A percentile compares a stretch with the other conserved stretches of the same genome.
These are phyloP conservation scores for Acleris laterana DNA, from an alignment of 2,888 invertebrate species.

Conservation along the genomic window DNA sequence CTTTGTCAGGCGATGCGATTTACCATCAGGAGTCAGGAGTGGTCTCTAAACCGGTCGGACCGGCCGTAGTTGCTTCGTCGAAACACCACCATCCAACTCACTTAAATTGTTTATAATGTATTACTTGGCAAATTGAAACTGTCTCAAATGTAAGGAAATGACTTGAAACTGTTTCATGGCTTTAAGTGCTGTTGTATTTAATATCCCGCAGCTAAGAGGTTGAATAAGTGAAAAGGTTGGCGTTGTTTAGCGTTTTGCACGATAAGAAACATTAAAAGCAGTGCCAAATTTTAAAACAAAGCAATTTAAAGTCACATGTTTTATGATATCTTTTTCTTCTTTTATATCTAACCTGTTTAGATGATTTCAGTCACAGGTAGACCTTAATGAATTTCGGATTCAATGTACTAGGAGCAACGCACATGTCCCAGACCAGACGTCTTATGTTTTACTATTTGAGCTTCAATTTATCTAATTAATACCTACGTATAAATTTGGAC, in stretches of 20 bases:
- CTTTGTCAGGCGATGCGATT: constrained; percentile 78
- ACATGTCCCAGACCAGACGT: too few species aligned
- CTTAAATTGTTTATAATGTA: constrained; percentile 68
- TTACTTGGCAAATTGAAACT: constrained; percentile 68
- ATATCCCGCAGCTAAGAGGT: constrained; percentile 21
- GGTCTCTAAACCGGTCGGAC: constrained; percentile 77
- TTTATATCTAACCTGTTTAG: too few species aligned
- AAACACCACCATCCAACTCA: constrained; percentile 63
- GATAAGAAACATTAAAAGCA: neutral
- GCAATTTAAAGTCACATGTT: too few species aligned
- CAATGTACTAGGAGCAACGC: too few species aligned
- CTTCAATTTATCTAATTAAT: too few species aligned
- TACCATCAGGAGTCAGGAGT: constrained; percentile 78
- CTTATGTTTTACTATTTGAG: too few species aligned
- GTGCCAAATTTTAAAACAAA: too few species aligned
- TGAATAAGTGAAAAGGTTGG: constrained; percentile 12
- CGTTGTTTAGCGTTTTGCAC: neutral
- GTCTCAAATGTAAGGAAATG: constrained; percentile 41
- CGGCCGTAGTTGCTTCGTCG: constrained; percentile 64
- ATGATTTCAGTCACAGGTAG: too few species aligned
- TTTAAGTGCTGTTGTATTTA: constrained; percentile 35
- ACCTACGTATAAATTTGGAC: too few species aligned
- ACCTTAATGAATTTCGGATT: too few species aligned
- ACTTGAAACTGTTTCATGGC: constrained; percentile 35
- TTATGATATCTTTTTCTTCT: too few species aligned